phyloP scores from a whole-genome alignment of 2,797 vertebrate genomes.

The Orestias chungarensis region DNA sequence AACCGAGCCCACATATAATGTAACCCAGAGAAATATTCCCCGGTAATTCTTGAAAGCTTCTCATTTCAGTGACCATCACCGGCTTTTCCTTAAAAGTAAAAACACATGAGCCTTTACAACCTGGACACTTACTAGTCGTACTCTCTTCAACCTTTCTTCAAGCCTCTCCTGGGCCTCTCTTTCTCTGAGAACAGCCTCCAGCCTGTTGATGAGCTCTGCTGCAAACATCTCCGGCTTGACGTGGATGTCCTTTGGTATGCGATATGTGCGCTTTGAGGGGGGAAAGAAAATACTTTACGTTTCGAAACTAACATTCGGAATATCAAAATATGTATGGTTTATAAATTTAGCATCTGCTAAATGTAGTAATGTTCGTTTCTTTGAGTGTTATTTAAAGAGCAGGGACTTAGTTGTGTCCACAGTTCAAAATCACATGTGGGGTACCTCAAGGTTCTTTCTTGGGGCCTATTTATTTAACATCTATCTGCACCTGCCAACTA shows the following conservation, averaged over 20 bases:
- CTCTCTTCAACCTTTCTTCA: conserved; percentile 92
- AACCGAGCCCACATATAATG: neutral
- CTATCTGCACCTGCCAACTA: neutral
- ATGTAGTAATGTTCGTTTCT: too few species aligned
- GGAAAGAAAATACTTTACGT: too few species aligned
- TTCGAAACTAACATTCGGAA: neutral
- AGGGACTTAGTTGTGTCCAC: neutral
- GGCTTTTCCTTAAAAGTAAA: neutral
- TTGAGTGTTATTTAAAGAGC: too few species aligned
- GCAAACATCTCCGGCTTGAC: conserved; percentile 95
- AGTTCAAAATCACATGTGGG: neutral
- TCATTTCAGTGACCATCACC: neutral
- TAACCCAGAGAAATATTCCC: neutral
- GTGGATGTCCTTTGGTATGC: conserved; percentile 95
- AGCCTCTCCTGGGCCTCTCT: conserved; percentile 91
- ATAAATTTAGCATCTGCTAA: neutral
- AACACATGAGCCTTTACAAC: neutral
- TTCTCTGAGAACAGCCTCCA: conserved; percentile 91
- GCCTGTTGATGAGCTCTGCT: conserved; percentile 91
- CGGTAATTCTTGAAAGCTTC: neutral
- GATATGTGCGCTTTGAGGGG: conserved; percentile 86
- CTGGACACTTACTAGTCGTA: conserved; percentile 82
- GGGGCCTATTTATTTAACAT: neutral
- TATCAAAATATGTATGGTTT: too few species aligned
- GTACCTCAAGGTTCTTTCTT: neutral